A percentile compares a stretch with the other conserved stretches of the same genome.
Evolutionary conservation across 2,113 vertebrate genomes (phyloP).

Genomic region (Nanorana parkeri): DNA sequence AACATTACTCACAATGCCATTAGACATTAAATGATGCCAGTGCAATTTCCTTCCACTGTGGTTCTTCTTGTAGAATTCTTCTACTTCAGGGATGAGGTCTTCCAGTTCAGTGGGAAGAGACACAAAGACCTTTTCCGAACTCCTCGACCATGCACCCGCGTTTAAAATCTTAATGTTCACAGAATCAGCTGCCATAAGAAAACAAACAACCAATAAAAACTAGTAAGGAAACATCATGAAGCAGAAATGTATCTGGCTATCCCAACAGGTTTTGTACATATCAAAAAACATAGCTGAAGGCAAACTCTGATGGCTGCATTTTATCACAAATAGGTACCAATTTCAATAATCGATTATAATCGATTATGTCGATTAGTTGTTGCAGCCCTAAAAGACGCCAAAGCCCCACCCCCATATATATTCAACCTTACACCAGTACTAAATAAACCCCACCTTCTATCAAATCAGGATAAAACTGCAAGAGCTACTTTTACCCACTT

Average conservation of each 20-base stretch:
- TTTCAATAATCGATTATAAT: no score
- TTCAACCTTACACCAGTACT: no score
- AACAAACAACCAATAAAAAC: neutral
- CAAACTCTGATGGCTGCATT: neutral
- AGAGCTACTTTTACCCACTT: no score
- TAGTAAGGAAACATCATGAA: no score
- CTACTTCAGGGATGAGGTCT: slow-evolving; percentile 97
- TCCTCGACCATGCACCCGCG: slow-evolving; percentile 97
- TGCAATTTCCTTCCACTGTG: slow-evolving; percentile 98
- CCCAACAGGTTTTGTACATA: neutral
- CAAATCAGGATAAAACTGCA: no score
- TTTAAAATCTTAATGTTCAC: slow-evolving; percentile 99
- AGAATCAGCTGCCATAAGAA: slow-evolving; percentile 84
- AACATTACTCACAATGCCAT: slow-evolving; percentile 91
- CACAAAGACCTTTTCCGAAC: slow-evolving; percentile 98
- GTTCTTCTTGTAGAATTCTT: slow-evolving; percentile 99
- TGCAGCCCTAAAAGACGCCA: no score
- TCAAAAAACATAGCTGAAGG: neutral
- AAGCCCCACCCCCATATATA: no score
- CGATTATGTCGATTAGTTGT: no score
- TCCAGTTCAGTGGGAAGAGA: slow-evolving; percentile 96
- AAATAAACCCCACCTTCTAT: no score
- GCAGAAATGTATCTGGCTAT: no score
- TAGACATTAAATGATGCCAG: slow-evolving; percentile 99
- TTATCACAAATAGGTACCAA: no score